Percentiles rank a stretch among this genome's conserved stretches.
Evolutionary conservation across 2,113 vertebrate species (phyloP).

Genomic region (Oreamnos americanus): DNA sequence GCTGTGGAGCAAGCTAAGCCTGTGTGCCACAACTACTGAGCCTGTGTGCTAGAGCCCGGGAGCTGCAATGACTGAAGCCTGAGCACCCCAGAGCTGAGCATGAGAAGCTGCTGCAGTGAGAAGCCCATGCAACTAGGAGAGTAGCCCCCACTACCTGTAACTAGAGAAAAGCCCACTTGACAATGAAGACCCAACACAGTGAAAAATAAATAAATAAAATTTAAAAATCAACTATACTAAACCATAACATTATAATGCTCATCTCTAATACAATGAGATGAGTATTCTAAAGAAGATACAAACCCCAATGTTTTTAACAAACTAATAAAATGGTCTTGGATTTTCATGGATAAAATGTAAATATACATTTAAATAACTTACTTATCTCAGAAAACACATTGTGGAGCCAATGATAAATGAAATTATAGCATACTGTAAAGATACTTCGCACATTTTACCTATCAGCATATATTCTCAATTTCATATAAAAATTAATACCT

Average conservation of each 20-base stretch:
- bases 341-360: slow-evolving; percentile 15
- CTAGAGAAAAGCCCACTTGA: neutral
- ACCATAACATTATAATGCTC: neutral
- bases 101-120: neutral
- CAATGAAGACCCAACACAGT: neutral
- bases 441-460: neutral
- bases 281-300: neutral
- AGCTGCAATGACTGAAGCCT: neutral
- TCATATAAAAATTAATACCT: slow-evolving; percentile 80
- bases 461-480: slow-evolving; percentile 44
- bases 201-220: neutral
- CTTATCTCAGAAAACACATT: slow-evolving; percentile 13
- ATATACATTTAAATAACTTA: neutral
- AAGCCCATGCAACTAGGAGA: neutral
- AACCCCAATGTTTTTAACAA: neutral
- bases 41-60: neutral
- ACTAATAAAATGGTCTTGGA: neutral
- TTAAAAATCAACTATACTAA: neutral
- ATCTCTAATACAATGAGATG: slow-evolving; percentile 7
- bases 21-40: neutral
- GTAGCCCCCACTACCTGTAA: neutral
- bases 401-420: neutral
- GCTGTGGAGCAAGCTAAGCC: neutral
- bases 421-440: slow-evolving; percentile 19
- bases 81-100: neutral